A percentile compares a stretch with the other conserved stretches of the same genome.
phyloP scores from a whole-genome alignment of 2,797 vertebrate genomes.

The Tinamus major region DNA sequence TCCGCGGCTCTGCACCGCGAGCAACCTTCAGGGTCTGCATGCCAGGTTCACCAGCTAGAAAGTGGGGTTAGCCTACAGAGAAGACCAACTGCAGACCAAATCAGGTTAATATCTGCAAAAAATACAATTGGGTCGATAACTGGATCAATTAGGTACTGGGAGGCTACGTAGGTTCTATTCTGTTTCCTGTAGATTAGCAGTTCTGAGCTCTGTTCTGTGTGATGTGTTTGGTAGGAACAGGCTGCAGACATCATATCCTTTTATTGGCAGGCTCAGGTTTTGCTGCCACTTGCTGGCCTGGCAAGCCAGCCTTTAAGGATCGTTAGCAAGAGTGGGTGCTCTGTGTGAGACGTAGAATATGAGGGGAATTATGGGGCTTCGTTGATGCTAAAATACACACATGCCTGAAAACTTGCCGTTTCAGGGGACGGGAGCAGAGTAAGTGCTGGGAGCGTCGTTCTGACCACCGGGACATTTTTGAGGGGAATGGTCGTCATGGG shows the following conservation, averaged over 20 bases:
- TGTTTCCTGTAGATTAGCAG: neutral
- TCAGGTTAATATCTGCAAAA: neutral
- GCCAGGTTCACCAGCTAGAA: neutral
- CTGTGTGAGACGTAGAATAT: neutral
- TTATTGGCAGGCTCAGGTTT: neutral
- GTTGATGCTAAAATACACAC: neutral
- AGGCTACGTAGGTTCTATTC: fast-evolving
- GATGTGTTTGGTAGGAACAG: neutral
- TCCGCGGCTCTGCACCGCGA: neutral
- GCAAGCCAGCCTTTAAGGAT: neutral
- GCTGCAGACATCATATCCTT: fast-evolving
- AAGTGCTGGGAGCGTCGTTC: constrained; percentile 83
- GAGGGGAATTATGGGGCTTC: neutral
- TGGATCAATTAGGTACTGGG: neutral
- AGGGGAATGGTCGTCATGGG: constrained; percentile 90
- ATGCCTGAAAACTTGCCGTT: neutral
- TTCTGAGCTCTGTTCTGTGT: neutral
- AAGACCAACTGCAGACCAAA: neutral
- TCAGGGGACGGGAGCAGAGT: constrained; percentile 83
- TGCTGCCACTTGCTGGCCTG: neutral
- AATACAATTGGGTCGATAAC: too few species aligned
- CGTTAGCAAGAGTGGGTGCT: neutral
- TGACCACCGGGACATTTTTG: constrained; percentile 95
- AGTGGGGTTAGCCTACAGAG: fast-evolving
- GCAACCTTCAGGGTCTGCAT: neutral